Conservation (phyloP, 2,888 invertebrate genomes). For the Coremacera marginata region DNA sequence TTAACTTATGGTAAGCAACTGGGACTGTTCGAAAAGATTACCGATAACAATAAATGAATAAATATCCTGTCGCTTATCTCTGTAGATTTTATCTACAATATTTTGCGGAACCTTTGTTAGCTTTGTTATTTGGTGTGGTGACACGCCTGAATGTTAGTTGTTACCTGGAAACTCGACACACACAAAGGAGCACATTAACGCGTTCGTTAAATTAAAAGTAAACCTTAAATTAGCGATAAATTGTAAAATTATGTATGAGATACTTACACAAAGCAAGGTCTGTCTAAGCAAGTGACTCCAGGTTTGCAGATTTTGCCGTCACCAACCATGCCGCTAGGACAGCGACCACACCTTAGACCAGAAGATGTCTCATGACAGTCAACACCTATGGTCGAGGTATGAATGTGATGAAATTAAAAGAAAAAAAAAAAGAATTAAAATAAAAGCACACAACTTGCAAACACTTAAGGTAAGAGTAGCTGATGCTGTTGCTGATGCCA, state of each 20-base stretch:
- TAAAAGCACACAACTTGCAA: background rate
- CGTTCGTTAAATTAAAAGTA: constrained; percentile 26
- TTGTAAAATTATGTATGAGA: constrained; percentile 1
- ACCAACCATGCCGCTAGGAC: constrained; percentile 80
- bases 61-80: constrained; percentile 27
- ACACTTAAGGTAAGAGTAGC: background rate
- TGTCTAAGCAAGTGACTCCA: constrained; percentile 76
- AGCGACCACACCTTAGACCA: constrained; percentile 82
- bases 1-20: background rate
- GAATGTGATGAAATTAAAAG: constrained; percentile 38
- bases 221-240: constrained; percentile 33
- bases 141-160: background rate
- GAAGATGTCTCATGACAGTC: constrained; percentile 76
- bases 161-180: background rate
- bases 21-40: background rate
- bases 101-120: constrained; percentile 17
- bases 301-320: constrained; percentile 81
- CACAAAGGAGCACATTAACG: constrained; percentile 17
- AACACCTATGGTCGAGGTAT: constrained; percentile 71
- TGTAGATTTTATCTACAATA: background rate
- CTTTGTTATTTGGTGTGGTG: background rate
- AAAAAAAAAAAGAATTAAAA: constrained; percentile 15
- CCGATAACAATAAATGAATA: constrained; percentile 2
- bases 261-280: constrained; percentile 76
- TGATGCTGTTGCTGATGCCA: background rate